Evolutionary conservation across 2,797 vertebrate species (phyloP), one percentile per base, ranked within the genome.

Genomic region (Argya squamiceps): DNA sequence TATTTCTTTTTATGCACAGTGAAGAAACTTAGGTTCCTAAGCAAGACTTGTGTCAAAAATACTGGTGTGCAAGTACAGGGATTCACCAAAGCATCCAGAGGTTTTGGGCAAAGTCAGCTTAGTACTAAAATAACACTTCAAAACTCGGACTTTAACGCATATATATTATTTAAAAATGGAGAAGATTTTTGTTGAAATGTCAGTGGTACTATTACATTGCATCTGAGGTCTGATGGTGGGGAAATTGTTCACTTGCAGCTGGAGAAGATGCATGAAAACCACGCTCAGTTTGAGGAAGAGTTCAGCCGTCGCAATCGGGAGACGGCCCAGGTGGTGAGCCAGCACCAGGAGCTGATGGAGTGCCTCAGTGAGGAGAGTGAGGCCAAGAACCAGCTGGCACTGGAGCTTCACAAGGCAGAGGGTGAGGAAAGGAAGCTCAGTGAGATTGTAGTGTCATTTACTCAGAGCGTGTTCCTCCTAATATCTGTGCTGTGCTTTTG

Each of bases 321-420:
- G 92, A 98, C 98, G 0, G 98, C 97, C 2, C 98, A 98, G 56
- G 98, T 99, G 15, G 84, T 99, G 14, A 97, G 97, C 63, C 98
- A 99, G 94, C 99, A 99, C 95, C 97, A 98, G 89, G 97, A 98
- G 60, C 81, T 99, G 13, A 90, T 99, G 92, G 98, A 98, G 64
- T 98, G 98, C 82, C 97, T 99, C 34, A 98, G 98, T 5, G 97
- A 99, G 84, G 99, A 99, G 93, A 98, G 98, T 0, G 96, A 97
- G 36, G 96, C 97, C 49, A 99, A 99, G 97, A 98, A 97, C 41
- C 97, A 97, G 20, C 98, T 99, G 62, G 97, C 98, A 19, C 95
- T 99, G 39, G 98, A 99, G 77, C 98, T 99, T 36, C 99, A 99
- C 95, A 99, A 99, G 95, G 98, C 99, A 6, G 98, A 99, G 88